Base-by-base conservation (phyloP, 2,888 invertebrate species). In the Thumatha senex region DNA sequence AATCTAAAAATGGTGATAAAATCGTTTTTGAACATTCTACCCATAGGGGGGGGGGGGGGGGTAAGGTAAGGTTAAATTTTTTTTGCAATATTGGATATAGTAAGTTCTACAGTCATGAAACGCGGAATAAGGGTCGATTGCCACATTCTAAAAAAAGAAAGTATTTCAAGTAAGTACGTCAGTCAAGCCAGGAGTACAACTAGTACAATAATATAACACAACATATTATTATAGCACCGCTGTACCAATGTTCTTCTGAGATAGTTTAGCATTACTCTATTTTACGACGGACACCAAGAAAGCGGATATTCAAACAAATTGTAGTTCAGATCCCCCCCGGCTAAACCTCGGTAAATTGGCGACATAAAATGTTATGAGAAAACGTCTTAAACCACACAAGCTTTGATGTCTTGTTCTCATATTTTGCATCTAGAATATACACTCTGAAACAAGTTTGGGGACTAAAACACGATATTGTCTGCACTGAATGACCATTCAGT, bases 341-440 rank as follows among this genome's bases (percentile, higher is more conserved):
- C 73, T 81, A 76, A 82, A 78, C 71, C 78, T 73, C 71, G 71
- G 82, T 78, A 82, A 82, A 84, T 78, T 80, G 82, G 82, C 78
- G 76, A 78, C 81, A 83, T 80, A 85, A 84, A 84, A 79, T 73
- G 78, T 82, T 83, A 82, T 80, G 82, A 84, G 81, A 79, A 79
- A 78, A 78, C 75, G 76, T 73, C 77, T 78, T 76, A 76, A 70
- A 76, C 75, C 74, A 68, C 77, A 74, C 72, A 72, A 76, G 76
- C 67, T 71, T 73, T 72, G 72, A 78, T 76, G 75, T 77, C 75
- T 74, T 68, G 74, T 68, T 72, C 72, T 62, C 67, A 69, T 75
- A 78, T 77, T 84, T 82, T 80, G 74, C 75, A 82, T 80, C 67
- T 72, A 63, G 60, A 78, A 73, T 72, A 57, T 73, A 74, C 66